Evolutionary conservation across 2,113 vertebrate species (phyloP).

Genomic region (Galemys pyrenaicus): DNA sequence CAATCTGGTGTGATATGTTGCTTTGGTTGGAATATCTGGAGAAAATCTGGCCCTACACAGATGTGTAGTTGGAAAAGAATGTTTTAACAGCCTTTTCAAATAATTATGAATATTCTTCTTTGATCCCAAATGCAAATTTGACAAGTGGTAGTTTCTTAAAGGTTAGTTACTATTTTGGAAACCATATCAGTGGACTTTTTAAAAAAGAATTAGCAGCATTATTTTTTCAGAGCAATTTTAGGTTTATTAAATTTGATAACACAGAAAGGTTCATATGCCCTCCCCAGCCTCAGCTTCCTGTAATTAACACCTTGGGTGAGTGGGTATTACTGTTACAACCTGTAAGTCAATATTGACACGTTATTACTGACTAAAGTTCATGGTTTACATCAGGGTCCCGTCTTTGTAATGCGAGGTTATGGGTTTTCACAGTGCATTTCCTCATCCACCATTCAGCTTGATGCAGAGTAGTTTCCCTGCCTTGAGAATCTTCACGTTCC

Average conservation of each 20-base stretch:
- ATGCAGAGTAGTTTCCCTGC: neutral
- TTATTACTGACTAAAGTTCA: neutral
- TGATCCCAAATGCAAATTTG: neutral
- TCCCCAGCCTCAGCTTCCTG: neutral
- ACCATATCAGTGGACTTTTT: neutral
- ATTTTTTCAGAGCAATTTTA: neutral
- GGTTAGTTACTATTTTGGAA: neutral
- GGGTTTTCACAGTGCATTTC: neutral
- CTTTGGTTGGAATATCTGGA: neutral
- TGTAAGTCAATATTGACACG: neutral
- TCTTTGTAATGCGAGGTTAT: neutral
- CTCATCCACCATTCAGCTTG: too few species aligned
- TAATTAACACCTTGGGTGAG: neutral
- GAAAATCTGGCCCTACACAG: neutral
- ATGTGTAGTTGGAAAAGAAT: neutral
- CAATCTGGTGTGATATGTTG: neutral
- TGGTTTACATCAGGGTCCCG: neutral
- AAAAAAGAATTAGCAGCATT: neutral
- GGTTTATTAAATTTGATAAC: too few species aligned
- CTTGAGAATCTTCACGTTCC: neutral
- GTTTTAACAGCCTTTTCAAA: conserved; percentile 44
- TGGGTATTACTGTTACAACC: neutral
- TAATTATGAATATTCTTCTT: conserved; percentile 28
- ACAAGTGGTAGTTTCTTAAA: conserved; percentile 42
- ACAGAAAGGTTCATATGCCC: neutral